Base-by-base conservation (phyloP, 2,797 vertebrate species). In the Ctenopoma kingsleyae region DNA sequence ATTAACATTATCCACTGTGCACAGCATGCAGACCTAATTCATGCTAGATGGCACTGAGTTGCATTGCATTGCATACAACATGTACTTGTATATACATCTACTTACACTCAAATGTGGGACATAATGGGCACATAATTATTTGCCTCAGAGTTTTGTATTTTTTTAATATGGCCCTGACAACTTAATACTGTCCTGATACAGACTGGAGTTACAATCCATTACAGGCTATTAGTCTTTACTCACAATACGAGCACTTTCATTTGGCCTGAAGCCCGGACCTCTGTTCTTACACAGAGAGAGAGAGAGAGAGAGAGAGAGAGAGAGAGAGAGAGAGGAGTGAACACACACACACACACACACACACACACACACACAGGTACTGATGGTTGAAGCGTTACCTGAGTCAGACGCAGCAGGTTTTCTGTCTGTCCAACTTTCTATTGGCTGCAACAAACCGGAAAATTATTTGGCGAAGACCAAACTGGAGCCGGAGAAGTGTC, bases 261-360 rank as follows among this genome's bases (percentile, higher is more conserved):
- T 74, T 75, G 78, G 81, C 69, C 73, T 54, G 44, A 63, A 74
- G 82, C 63, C 76, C 62, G 70, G 62, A 71, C 41, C 27, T 74
- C 63, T 61, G 35, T 50, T 72, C 57, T 74, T 35, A 25, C 56
- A 16, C 40, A 35, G 36, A 63, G 49, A 78, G 40, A 52, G 69
- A 62, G 73, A 10, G 50, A n/a, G 30, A 38, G 13, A 22, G 36
- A 38, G 36, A 55, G n/a, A 63, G 49, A 78, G 38, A 55, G 49
- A 78, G 38, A 55, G 70, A 63, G 35, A 64, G 50, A 76, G 44
- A 61, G 71, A 70, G 72, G 72, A 44, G 70, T 46, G 63, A 68
- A 61, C 27, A 54, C 51, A 65, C 65, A 23, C 59, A 19, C 40
- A 3, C 43, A 50, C 15, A 17, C 25, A 58, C 44, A 53, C n/a